A percentile compares a stretch with the other conserved stretches of the same genome.
phyloP scores from a whole-genome alignment of 2,113 vertebrate genomes.

The Callithrix jacchus region DNA sequence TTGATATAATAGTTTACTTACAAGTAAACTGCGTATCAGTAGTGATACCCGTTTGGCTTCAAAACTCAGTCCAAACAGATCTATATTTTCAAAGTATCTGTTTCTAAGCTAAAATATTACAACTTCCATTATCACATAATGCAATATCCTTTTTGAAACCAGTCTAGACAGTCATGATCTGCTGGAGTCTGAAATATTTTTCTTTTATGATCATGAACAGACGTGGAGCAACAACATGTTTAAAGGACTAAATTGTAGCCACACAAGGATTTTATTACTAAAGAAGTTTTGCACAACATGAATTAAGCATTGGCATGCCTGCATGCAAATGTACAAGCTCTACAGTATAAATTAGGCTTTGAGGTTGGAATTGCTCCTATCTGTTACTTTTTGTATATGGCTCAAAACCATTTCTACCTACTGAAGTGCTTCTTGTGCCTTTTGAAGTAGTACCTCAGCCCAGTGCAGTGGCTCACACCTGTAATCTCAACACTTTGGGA shows the following conservation, averaged over 20 bases:
- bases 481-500: too few relatives aligned
- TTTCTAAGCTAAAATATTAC: conserved; percentile 51
- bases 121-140: conserved; percentile 58
- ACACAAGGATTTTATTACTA: conserved; percentile 37
- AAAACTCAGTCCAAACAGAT: not conserved
- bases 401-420: not conserved
- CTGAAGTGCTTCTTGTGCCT: not conserved
- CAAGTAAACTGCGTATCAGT: conserved; percentile 1
- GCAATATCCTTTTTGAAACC: conserved; percentile 59
- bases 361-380: not conserved
- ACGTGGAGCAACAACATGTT: not conserved
- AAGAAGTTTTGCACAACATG: not conserved
- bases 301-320: conserved; percentile 12
- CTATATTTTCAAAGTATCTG: conserved; percentile 33
- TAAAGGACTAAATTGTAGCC: not conserved
- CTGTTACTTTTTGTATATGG: not conserved
- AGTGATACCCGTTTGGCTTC: not conserved
- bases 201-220: conserved; percentile 62
- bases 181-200: conserved; percentile 37
- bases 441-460: not conserved
- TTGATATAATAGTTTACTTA: not conserved
- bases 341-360: not conserved
- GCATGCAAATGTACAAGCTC: conserved; percentile 36
- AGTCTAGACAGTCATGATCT: conserved; percentile 70
- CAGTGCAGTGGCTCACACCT: too few relatives aligned